These are phyloP conservation scores for Hippoglossus hippoglossus DNA, from an alignment of 2,797 vertebrate species.

Conservation along the genomic window DNA sequence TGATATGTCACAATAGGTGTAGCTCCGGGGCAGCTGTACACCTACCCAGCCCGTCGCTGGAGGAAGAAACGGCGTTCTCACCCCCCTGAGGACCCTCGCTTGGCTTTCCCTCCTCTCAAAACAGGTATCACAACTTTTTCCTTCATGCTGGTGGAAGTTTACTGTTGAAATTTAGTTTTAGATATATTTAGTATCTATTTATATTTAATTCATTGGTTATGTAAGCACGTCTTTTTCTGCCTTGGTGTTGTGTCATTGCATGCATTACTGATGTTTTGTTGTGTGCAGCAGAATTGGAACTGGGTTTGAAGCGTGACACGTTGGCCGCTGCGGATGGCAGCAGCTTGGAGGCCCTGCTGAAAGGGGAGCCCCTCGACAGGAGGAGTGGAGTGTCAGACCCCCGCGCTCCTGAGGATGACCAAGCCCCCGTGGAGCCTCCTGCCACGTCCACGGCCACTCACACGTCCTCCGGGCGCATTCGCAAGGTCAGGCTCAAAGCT, in stretches of 20 bases:
- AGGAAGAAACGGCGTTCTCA: slow-evolving; percentile 94
- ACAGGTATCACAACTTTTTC: slow-evolving; percentile 81
- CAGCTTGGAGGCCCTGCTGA: slow-evolving; percentile 93
- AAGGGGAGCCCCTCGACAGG: slow-evolving; percentile 92
- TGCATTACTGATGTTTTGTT: slow-evolving; percentile 6
- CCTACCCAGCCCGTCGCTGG: slow-evolving; percentile 96
- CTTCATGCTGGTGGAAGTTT: background rate
- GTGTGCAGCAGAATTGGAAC: slow-evolving; percentile 80
- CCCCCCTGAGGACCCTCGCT: slow-evolving; percentile 93
- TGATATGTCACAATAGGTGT: slow-evolving; percentile 81
- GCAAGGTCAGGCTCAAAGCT: slow-evolving; percentile 86
- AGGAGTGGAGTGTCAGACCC: slow-evolving; percentile 85
- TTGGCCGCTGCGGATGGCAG: slow-evolving; percentile 91
- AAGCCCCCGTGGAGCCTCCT: slow-evolving; percentile 89
- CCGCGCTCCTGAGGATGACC: slow-evolving; percentile 86
- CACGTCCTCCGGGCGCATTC: slow-evolving; percentile 83
- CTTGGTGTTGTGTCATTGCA: background rate
- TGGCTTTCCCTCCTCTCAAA: slow-evolving; percentile 95
- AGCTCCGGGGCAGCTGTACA: slow-evolving; percentile 96
- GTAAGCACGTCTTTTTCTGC: background rate
- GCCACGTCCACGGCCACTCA: slow-evolving; percentile 80
- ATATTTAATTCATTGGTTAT: background rate
- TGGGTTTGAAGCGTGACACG: slow-evolving; percentile 92
- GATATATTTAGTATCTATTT: background rate
- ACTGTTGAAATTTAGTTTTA: background rate